Evolutionary conservation across 2,113 vertebrate genomes (phyloP).

Genomic region (Callocephalon fimbriatum): DNA sequence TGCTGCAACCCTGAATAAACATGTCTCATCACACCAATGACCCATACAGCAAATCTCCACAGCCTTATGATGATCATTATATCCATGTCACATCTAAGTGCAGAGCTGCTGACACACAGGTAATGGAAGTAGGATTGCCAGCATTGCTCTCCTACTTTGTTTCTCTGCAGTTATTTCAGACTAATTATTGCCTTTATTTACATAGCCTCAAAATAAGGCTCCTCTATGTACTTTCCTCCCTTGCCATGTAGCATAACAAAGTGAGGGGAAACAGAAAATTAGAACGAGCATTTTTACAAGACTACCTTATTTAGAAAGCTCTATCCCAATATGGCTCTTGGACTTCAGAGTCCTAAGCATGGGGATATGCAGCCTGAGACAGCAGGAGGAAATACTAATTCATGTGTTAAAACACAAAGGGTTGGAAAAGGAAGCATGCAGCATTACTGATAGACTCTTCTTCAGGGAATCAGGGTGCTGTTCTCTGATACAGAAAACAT

Average conservation of each 20-base stretch:
- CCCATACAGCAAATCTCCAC: background rate
- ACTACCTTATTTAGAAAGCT: background rate
- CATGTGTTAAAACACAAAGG: background rate
- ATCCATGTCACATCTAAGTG: background rate
- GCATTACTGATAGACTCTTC: background rate
- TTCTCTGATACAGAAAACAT: background rate
- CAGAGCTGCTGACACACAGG: background rate
- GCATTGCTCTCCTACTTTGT: background rate
- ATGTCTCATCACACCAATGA: background rate
- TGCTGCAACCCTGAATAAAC: background rate
- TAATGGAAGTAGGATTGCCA: background rate
- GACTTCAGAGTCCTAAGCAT: background rate
- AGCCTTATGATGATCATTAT: rapidly evolving
- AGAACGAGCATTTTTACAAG: background rate
- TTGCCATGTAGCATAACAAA: background rate
- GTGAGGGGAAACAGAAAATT: background rate
- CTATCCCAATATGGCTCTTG: background rate
- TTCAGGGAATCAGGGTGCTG: background rate
- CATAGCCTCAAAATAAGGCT: background rate
- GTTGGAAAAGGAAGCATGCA: constrained; percentile 10
- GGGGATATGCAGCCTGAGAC: background rate
- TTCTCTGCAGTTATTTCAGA: background rate
- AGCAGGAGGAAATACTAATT: constrained; percentile 20
- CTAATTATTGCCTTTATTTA: background rate
- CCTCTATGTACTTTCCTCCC: background rate